A percentile compares a stretch with the other conserved stretches of the same genome.
These are phyloP conservation scores for Ophioninae sp. DNA, from an alignment of 2,888 invertebrate genomes.

Conservation along the genomic window DNA sequence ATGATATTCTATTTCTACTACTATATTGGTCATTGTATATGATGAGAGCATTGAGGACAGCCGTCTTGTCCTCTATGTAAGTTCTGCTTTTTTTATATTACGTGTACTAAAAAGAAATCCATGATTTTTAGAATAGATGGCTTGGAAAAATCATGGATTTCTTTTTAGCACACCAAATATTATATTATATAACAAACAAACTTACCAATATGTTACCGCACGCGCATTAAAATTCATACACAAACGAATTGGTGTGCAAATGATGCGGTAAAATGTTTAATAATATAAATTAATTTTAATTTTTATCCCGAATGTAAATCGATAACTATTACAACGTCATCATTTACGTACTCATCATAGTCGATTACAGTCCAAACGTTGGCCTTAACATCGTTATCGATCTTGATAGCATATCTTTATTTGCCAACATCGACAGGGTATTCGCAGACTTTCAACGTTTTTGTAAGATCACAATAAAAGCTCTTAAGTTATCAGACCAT, in stretches of 20 bases:
- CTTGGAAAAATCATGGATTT: too few relatives aligned
- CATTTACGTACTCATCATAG: conserved; percentile 24
- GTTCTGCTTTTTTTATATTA: too few relatives aligned
- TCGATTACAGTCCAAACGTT: conserved; percentile 40
- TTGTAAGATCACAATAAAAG: neutral
- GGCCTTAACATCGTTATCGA: conserved; percentile 21
- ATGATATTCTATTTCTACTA: neutral
- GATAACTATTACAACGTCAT: conserved; percentile 20
- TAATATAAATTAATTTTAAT: neutral
- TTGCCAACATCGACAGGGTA: conserved; percentile 11
- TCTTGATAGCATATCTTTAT: conserved; percentile 33
- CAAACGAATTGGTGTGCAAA: neutral
- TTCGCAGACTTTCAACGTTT: conserved; percentile 24
- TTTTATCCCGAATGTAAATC: neutral
- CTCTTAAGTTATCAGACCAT: conserved; percentile 23
- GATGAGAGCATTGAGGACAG: too few relatives aligned
- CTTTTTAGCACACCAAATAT: neutral
- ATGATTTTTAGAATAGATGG: too few relatives aligned
- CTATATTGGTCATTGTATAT: too few relatives aligned
- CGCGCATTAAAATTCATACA: too few relatives aligned
- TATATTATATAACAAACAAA: neutral
- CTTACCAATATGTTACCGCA: too few relatives aligned
- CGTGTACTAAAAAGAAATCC: too few relatives aligned
- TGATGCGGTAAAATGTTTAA: neutral
- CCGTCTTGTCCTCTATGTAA: too few relatives aligned